These are phyloP conservation scores for Sciaenops ocellatus DNA, from an alignment of 2,797 vertebrate genomes.

Conservation along the genomic window DNA sequence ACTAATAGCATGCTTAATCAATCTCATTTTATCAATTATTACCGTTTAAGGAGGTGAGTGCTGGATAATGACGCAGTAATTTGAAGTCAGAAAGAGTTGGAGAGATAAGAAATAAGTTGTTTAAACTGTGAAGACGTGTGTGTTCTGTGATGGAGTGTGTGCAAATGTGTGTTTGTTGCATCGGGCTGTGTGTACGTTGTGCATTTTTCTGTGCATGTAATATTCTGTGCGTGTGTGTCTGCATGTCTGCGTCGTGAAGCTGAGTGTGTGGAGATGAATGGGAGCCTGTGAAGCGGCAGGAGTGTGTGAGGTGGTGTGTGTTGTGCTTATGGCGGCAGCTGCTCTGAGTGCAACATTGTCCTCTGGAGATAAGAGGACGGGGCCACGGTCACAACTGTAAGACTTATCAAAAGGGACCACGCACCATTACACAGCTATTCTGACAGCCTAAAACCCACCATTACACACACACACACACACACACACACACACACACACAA, in stretches of 20 bases:
- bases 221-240: background rate
- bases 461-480: slow-evolving; percentile 47
- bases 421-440: slow-evolving; percentile 82
- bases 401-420: slow-evolving; percentile 77
- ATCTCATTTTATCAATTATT: slow-evolving; percentile 83
- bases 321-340: slow-evolving; percentile 61
- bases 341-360: slow-evolving; percentile 77
- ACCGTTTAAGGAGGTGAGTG: slow-evolving; percentile 77
- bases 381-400: slow-evolving; percentile 71
- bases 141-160: slow-evolving; percentile 22
- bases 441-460: slow-evolving; percentile 66
- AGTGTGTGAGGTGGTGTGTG: slow-evolving; percentile 60
- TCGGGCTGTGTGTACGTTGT: background rate
- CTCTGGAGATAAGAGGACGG: slow-evolving; percentile 78
- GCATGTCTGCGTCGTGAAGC: slow-evolving; percentile 53
- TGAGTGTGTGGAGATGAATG: slow-evolving; percentile 62
- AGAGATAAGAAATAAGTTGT: slow-evolving; percentile 73
- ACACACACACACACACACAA: slow-evolving; percentile 37
- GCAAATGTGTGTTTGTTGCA: slow-evolving; percentile 7
- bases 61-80: slow-evolving; percentile 69
- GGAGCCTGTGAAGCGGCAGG: slow-evolving; percentile 35
- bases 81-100: slow-evolving; percentile 70
- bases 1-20: slow-evolving; percentile 83
- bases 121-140: slow-evolving; percentile 59
- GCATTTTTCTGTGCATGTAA: no score